phyloP scores from a whole-genome alignment of 2,113 vertebrate species.

The Upupa epops region DNA sequence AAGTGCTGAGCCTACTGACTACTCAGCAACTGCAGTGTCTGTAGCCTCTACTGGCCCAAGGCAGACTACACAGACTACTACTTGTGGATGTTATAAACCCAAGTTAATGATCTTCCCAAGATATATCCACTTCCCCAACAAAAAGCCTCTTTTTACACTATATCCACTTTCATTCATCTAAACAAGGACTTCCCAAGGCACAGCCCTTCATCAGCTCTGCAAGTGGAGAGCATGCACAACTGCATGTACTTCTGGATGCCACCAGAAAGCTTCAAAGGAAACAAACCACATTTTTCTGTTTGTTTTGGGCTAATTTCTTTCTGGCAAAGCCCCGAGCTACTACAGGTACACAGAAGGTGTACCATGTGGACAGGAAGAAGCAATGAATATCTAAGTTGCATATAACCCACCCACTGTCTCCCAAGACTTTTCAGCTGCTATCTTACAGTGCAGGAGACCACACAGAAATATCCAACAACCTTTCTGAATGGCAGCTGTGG shows the following conservation, averaged over 20 bases:
- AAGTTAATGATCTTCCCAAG: background rate
- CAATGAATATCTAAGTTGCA: background rate
- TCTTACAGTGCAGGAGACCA: background rate
- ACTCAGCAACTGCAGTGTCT: background rate
- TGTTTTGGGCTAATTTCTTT: background rate
- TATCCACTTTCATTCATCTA: background rate
- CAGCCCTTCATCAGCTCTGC: background rate
- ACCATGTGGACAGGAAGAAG: background rate
- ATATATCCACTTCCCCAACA: background rate
- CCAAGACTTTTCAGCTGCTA: background rate
- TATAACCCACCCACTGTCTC: background rate
- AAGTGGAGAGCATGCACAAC: background rate
- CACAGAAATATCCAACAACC: accelerated
- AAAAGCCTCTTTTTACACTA: background rate
- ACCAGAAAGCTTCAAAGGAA: background rate
- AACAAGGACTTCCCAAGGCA: background rate
- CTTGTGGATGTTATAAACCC: background rate
- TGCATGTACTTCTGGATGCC: background rate
- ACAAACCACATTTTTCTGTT: background rate
- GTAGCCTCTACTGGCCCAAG: background rate
- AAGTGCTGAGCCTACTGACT: background rate
- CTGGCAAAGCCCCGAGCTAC: background rate
- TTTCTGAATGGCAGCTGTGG: background rate
- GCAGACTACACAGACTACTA: background rate
- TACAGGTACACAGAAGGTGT: background rate